Evolutionary conservation across 2,797 vertebrate genomes (phyloP).

Genomic region (Pangasius djambal): DNA sequence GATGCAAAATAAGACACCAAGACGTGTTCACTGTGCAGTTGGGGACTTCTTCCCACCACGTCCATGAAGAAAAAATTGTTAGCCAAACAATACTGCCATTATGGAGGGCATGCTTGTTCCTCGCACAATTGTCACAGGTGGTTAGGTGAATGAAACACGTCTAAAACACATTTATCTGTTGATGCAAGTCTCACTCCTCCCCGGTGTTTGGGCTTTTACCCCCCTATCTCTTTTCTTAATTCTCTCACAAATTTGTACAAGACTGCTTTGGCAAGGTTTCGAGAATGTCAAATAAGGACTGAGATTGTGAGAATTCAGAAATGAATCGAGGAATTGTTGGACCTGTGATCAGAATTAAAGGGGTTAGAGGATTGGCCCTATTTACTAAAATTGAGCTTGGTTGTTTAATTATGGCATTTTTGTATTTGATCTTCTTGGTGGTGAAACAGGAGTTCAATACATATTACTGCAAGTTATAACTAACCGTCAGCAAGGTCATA

Average conservation of each 20-base stretch:
- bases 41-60: slow-evolving; percentile 48
- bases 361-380: slow-evolving; percentile 27
- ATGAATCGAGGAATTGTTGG: not conserved
- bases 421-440: not conserved
- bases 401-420: slow-evolving; percentile 20
- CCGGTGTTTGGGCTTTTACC: not conserved
- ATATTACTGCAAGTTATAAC: slow-evolving; percentile 22
- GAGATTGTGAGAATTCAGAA: slow-evolving; percentile 8
- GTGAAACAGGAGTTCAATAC: slow-evolving; percentile 8
- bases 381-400: not conserved
- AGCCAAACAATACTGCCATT: slow-evolving; percentile 54
- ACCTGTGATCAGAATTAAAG: slow-evolving; percentile 16
- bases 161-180: slow-evolving; percentile 24
- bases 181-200: slow-evolving; percentile 21
- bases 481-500: not conserved
- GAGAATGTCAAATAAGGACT: slow-evolving; percentile 15
- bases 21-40: slow-evolving; percentile 29
- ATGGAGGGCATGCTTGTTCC: slow-evolving; percentile 38
- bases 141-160: slow-evolving; percentile 27
- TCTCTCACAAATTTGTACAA: not conserved
- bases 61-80: slow-evolving; percentile 55
- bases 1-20: slow-evolving; percentile 51
- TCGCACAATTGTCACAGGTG: slow-evolving; percentile 48
- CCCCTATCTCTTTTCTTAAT: slow-evolving; percentile 6
- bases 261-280: not conserved